Conservation (phyloP, 2,113 vertebrate species). For the Clinocottus analis region DNA sequence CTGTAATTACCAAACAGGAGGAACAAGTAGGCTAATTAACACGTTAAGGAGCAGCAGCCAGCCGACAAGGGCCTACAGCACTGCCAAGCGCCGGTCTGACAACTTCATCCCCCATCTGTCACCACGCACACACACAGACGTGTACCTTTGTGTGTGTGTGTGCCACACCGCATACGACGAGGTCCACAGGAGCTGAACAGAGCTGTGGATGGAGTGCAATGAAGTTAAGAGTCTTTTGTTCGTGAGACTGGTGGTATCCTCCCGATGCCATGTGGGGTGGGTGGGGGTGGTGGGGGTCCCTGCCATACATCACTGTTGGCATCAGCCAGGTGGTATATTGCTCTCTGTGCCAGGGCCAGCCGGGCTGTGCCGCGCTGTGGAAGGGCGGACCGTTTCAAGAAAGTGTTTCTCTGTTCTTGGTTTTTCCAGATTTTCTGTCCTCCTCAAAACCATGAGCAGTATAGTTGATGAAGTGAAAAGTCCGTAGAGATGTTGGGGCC, state of each 20-base stretch:
- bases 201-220: conserved; percentile 36
- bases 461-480: neutral
- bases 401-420: conserved; percentile 9
- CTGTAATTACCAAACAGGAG: conserved; percentile 77
- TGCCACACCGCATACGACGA: conserved; percentile 3
- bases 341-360: conserved; percentile 35
- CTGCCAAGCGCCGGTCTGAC: conserved; percentile 60
- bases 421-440: neutral
- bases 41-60: conserved; percentile 74
- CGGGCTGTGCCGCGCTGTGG: conserved; percentile 1
- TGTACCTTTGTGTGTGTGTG: conserved; percentile 38
- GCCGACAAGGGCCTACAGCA: conserved; percentile 61
- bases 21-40: conserved; percentile 79
- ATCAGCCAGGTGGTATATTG: conserved; percentile 53
- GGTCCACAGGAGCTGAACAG: conserved; percentile 32
- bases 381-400: neutral
- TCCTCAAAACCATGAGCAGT: neutral
- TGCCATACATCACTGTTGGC: conserved; percentile 64
- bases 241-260: conserved; percentile 9
- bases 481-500: neutral
- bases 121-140: conserved; percentile 30
- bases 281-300: conserved; percentile 14
- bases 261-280: too few species aligned
- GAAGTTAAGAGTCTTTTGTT: conserved; percentile 61
- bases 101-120: conserved; percentile 75